A percentile compares a stretch with the other conserved stretches of the same genome.
These are phyloP conservation scores for Drosophila tsacasi DNA, from an alignment of 1,140 invertebrate genomes.

Conservation along the genomic window DNA sequence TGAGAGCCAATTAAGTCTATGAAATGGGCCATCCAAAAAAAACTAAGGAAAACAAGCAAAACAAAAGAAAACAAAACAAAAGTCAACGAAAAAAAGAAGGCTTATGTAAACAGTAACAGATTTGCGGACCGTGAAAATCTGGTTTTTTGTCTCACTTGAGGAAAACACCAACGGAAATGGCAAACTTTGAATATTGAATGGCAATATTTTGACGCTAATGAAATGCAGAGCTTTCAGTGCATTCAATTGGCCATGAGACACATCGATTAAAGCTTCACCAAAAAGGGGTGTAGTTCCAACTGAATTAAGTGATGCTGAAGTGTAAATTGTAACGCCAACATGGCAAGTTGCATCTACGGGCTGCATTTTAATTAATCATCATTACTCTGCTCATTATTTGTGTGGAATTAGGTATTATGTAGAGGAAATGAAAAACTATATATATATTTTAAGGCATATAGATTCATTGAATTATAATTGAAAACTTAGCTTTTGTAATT, in stretches of 20 bases:
- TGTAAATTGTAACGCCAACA: constrained; percentile 69
- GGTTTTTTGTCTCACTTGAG: constrained; percentile 10
- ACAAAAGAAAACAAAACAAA: constrained; percentile 11
- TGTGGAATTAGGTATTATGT: neutral
- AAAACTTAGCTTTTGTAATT: neutral
- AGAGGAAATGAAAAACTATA: neutral
- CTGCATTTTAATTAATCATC: constrained; percentile 22
- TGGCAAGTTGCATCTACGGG: constrained; percentile 10
- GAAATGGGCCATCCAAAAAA: constrained; percentile 50
- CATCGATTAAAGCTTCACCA: constrained; percentile 23
- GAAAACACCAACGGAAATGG: constrained; percentile 41
- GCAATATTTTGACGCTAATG: constrained; percentile 35
- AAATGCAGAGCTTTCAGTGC: constrained; percentile 47
- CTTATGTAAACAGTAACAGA: constrained; percentile 52
- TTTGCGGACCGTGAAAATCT: constrained; percentile 68
- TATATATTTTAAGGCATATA: neutral
- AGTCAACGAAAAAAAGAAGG: constrained; percentile 24
- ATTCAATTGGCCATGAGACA: constrained; percentile 70
- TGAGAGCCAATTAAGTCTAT: constrained; percentile 56
- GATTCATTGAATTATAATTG: neutral
- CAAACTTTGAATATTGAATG: constrained; percentile 36
- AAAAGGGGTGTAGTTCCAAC: constrained; percentile 35
- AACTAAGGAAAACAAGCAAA: neutral
- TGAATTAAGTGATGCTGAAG: constrained; percentile 41
- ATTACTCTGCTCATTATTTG: constrained; percentile 3